Evolutionary conservation across 1,140 invertebrate species (phyloP).

Genomic region (Meteorus sp.): DNA sequence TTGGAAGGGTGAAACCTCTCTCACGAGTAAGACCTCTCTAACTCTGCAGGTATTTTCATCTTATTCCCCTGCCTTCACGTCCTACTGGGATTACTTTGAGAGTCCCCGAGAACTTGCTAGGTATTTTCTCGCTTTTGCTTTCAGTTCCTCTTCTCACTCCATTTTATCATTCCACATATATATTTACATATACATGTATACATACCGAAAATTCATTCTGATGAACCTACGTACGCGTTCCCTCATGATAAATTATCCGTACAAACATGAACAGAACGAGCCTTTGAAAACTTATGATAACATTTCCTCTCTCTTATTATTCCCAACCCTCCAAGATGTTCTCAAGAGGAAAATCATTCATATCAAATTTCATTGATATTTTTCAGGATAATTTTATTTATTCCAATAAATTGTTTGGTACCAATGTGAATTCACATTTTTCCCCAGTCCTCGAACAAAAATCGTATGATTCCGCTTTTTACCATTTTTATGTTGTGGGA

Average conservation of each 20-base stretch:
- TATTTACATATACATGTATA: no score
- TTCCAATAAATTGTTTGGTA: no score
- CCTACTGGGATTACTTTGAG: conserved; percentile 54
- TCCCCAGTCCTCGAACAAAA: no score
- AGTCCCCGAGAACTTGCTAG: conserved; percentile 51
- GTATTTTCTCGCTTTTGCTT: conserved; percentile 23
- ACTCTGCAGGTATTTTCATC: conserved; percentile 59
- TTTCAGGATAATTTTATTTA: no score
- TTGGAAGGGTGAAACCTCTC: conserved; percentile 1
- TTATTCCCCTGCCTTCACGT: conserved; percentile 45
- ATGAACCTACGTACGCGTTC: neutral
- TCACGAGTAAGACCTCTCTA: conserved; percentile 53
- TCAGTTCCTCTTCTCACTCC: neutral
- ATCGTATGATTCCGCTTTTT: no score
- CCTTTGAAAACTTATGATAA: neutral
- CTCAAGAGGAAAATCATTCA: no score
- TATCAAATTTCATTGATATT: no score
- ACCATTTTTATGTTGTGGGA: neutral
- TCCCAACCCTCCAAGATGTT: no score
- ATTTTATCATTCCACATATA: neutral
- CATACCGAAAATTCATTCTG: neutral
- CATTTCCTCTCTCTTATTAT: neutral
- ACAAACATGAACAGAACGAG: no score
- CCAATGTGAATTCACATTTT: no score
- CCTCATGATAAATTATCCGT: no score